These are phyloP conservation scores for Lates japonicus DNA, from an alignment of 2,797 vertebrate species.

Conservation along the genomic window DNA sequence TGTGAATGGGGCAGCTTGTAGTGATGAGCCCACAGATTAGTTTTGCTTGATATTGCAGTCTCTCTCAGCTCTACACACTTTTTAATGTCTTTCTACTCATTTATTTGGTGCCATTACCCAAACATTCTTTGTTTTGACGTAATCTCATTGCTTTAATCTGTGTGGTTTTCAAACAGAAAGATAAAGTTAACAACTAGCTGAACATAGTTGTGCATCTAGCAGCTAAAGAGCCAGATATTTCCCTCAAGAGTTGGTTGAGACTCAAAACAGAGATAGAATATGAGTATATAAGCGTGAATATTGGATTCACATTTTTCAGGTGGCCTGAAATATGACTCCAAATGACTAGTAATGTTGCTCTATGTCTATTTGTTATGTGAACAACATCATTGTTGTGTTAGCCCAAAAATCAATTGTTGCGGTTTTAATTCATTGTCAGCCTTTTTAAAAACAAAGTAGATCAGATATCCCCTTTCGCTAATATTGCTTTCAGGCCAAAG, in stretches of 20 bases:
- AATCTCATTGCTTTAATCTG: not conserved
- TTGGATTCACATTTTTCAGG: not conserved
- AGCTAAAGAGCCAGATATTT: not conserved
- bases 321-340: not conserved
- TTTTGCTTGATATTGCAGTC: too few relatives aligned
- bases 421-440: not conserved
- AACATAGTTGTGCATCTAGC: not conserved
- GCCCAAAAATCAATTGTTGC: not conserved
- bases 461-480: conserved; percentile 13
- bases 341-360: not conserved
- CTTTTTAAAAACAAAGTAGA: conserved; percentile 4
- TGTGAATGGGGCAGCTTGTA: too few relatives aligned
- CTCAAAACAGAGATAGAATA: too few relatives aligned
- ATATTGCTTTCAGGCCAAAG: conserved; percentile 85
- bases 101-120: too few relatives aligned
- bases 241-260: too few relatives aligned
- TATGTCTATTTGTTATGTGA: not conserved
- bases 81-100: too few relatives aligned
- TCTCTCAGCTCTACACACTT: too few relatives aligned
- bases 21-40: too few relatives aligned
- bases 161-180: not conserved
- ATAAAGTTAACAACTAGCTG: too few relatives aligned
- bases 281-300: not conserved
- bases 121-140: not conserved
- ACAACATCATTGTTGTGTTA: not conserved